phyloP scores from a whole-genome alignment of 2,888 invertebrate species.

The Cataglyphis albicans region DNA sequence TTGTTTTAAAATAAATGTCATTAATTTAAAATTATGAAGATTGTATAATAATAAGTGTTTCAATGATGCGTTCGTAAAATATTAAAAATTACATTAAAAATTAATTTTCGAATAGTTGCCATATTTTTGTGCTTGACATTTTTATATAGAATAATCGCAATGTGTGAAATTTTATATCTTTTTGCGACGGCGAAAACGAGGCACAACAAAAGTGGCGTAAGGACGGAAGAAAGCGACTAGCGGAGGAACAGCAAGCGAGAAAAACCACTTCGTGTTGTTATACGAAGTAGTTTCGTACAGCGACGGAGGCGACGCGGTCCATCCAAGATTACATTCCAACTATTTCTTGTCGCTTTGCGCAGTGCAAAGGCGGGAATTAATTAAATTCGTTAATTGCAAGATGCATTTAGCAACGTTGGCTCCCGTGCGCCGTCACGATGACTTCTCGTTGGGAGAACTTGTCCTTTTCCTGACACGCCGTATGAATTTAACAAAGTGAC shows the following conservation, averaged over 20 bases:
- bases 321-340: conserved; percentile 81
- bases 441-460: conserved; percentile 46
- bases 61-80: neutral
- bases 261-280: conserved; percentile 65
- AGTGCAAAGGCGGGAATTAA: conserved; percentile 81
- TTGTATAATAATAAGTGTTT: neutral
- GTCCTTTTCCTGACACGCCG: conserved; percentile 55
- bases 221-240: conserved; percentile 37
- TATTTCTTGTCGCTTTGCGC: conserved; percentile 80
- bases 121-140: neutral
- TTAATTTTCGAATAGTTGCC: neutral
- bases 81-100: neutral
- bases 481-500: conserved; percentile 63
- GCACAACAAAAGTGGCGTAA: conserved; percentile 36
- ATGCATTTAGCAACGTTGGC: conserved; percentile 80
- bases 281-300: conserved; percentile 73
- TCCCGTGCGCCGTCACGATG: conserved; percentile 24
- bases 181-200: conserved; percentile 54
- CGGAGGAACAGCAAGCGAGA: conserved; percentile 61
- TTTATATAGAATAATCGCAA: conserved; percentile 55
- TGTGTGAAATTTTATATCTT: conserved; percentile 61
- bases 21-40: neutral
- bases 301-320: conserved; percentile 65
- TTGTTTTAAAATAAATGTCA: neutral
- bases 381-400: conserved; percentile 85